Percentiles rank a stretch among this genome's conserved stretches.
Evolutionary conservation across 2,797 vertebrate species (phyloP).

Genomic region (Anguilla marmorata): DNA sequence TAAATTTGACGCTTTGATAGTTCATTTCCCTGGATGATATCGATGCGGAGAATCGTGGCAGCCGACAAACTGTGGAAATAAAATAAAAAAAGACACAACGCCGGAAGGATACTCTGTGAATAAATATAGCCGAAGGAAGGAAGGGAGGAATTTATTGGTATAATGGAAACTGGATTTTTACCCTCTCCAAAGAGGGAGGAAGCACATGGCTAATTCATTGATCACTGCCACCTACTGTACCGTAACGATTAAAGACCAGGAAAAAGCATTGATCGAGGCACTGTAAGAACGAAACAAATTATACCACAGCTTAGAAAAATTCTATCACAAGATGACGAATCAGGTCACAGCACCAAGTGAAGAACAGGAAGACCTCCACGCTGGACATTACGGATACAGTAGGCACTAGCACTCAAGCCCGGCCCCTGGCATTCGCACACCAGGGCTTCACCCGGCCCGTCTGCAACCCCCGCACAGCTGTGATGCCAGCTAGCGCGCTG

Average conservation of each 20-base stretch:
- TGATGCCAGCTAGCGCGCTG: not conserved
- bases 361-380: not conserved
- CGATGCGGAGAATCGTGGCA: not conserved
- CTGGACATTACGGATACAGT: not conserved
- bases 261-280: not conserved
- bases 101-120: not conserved
- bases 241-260: not conserved
- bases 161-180: constrained; percentile 21
- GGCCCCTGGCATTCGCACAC: not conserved
- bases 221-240: not conserved
- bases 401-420: not conserved
- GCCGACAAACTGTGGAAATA: constrained; percentile 18
- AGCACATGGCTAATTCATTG: not conserved
- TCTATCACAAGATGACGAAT: not conserved
- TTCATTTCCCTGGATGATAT: not conserved
- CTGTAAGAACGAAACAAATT: not conserved
- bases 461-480: not conserved
- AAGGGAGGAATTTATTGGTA: constrained; percentile 17
- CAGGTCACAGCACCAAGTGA: not conserved
- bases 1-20: not conserved
- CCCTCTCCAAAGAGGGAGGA: not conserved
- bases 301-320: not conserved
- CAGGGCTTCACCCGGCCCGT: not conserved
- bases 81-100: not conserved
- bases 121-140: constrained; percentile 26